These are phyloP conservation scores for Willisornis vidua DNA, from an alignment of 2,113 vertebrate species.

Conservation along the genomic window DNA sequence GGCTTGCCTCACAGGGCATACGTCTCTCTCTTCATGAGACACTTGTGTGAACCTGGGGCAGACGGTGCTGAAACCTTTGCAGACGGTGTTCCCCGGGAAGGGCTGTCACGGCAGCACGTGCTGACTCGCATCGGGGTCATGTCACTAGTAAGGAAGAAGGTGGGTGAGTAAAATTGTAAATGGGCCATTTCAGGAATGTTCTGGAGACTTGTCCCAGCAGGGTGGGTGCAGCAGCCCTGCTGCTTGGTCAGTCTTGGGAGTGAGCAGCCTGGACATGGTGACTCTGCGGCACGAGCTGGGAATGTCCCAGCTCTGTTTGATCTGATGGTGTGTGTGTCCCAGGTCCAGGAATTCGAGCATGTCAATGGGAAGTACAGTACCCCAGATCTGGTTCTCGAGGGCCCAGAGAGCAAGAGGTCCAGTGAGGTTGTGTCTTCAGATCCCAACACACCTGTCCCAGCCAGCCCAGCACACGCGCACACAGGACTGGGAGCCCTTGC, in stretches of 20 bases:
- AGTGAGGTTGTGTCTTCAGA: conserved; percentile 87
- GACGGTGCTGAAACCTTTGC: conserved; percentile 96
- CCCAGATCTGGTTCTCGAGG: conserved; percentile 88
- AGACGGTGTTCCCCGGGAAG: conserved; percentile 93
- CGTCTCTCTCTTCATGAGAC: conserved; percentile 97
- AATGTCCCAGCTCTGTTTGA: neutral
- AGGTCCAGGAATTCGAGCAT: conserved; percentile 98
- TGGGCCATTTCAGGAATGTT: neutral
- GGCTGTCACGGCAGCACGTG: conserved; percentile 94
- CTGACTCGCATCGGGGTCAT: conserved; percentile 97
- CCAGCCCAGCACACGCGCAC: conserved; percentile 85
- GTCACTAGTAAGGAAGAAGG: conserved; percentile 99
- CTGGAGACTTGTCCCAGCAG: neutral
- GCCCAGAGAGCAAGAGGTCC: conserved; percentile 85
- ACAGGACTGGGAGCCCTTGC: conserved; percentile 68
- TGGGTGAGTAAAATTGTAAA: conserved; percentile 64
- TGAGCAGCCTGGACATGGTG: fast-evolving
- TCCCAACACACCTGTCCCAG: conserved; percentile 88
- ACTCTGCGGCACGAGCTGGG: neutral
- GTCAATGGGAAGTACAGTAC: conserved; percentile 97
- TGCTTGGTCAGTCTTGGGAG: neutral
- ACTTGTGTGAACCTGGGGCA: conserved; percentile 93
- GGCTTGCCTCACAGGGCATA: conserved; percentile 83
- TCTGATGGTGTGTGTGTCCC: neutral
- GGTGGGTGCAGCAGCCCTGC: neutral